Evolutionary conservation across 2,797 vertebrate genomes (phyloP), one percentile per base, ranked within the genome.

Genomic region (Euthynnus affinis): DNA sequence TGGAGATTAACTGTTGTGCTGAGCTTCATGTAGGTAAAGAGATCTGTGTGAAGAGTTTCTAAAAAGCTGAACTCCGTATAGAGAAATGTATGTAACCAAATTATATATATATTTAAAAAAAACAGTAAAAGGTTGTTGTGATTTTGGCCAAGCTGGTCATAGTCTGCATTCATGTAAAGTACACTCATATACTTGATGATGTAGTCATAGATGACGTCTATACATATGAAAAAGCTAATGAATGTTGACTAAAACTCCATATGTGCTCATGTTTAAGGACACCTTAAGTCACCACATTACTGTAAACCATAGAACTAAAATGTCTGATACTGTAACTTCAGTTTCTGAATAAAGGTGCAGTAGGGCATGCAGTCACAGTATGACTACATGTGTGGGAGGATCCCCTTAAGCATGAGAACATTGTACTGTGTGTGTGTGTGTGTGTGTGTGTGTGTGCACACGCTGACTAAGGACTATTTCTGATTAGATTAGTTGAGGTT

Each of bases 311-410:
- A 37, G 40, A 37, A 49, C 29, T 71, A 51, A 69, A 74, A 63
- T 22, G 68, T 59, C 48, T 74, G 44, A 27, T 60, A 37, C 69
- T 59, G 70, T 71, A 8, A 67, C 53, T 69, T 64, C 44, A 65
- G 17, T 80, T 13, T 80, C 71, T 68, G 64, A 63, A 70, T 72
- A 57, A 78, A 73, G 56, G 40, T 52, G 60, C 59, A 61, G 44
- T 5, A 68, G 63, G 59, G 77, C 74, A 74, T 74, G 27, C 10
- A 70, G 56, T 76, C 81, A 74, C 63, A 72, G 40, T 40, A 40
- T 82, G 74, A 83, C 55, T 62, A 51, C 55, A 77, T 71, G 71
- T 75, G 86, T 82, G 83, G 80, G 85, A 57, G 85, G 75, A 81
- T 71, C 27, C 42, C 68, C 46, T 64, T 46, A 6, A 29, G 68